Evolutionary conservation across 2,888 invertebrate species (phyloP), one percentile per base, ranked within the genome.

Genomic region (Ochropleura leucogaster): DNA sequence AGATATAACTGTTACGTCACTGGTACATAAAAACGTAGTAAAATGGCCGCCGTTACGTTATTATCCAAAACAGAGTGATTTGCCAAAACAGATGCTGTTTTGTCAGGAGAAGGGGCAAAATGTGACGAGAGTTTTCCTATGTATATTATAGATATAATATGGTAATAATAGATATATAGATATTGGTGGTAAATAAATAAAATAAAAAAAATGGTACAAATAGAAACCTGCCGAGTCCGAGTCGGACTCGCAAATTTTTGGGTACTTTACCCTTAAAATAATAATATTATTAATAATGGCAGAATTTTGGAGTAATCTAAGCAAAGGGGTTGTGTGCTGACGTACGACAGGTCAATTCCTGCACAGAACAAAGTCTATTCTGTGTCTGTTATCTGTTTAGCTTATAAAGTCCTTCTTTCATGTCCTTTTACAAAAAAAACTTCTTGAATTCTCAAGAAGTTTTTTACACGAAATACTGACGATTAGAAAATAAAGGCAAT

Each of bases 21-120:
- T 30, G 57, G 44, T 55, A 69, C 69, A 63, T 86, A 83, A 84
- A 84, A 84, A 72, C 71, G 74, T 86, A 80, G 64, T 84, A 75
- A 83, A 84, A 86, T 80, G 68, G 70, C 64, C 44, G 64, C 73
- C 59, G 57, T 55, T 46, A 71, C 69, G 73, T 75, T 65, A 74
- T 40, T 7, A 30, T 30, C 30, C 30, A 30, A 30, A 30, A 30
- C 30, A 5, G 49, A 49, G 51, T 72, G 77, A 84, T 80, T 80
- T 72, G 66, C 62, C 67, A 55, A 75, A 84, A 84, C 77, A 84
- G 80, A 86, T 60, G 77, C 60, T 62, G 59, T 64, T 59, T 9
- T 67, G 20, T 57, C 51, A 10, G 44, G 53, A 72, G 59, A 65
- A 76, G 69, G 65, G 60, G 3, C 62, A 42, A n/a, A 14, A 40